These are phyloP conservation scores for Ophthalmolycus amberensis DNA, from an alignment of 2,113 vertebrate species.

Conservation along the genomic window DNA sequence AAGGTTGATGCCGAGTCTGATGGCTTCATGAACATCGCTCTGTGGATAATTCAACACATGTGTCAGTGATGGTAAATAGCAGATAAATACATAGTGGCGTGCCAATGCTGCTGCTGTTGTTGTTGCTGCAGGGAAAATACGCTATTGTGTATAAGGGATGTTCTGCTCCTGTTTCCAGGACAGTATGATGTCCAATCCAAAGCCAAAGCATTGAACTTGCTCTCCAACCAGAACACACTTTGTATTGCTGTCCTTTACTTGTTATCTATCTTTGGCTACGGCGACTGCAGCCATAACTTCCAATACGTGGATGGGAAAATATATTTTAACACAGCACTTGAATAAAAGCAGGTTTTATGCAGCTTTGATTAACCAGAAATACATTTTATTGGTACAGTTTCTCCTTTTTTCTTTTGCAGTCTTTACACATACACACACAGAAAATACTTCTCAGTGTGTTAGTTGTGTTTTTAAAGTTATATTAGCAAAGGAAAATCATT, in stretches of 20 bases:
- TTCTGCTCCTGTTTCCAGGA: constrained; percentile 15
- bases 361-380: constrained; percentile 23
- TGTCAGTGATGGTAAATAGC: constrained; percentile 61
- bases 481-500: neutral
- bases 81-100: neutral
- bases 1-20: constrained; percentile 94
- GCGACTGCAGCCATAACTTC: neutral
- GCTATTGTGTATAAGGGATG: constrained; percentile 7
- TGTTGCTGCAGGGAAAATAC: constrained; percentile 6
- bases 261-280: constrained; percentile 7
- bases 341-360: constrained; percentile 17
- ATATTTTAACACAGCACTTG: constrained; percentile 32
- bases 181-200: constrained; percentile 42
- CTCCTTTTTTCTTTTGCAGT: constrained; percentile 2
- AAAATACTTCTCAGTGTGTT: constrained; percentile 21
- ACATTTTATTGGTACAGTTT: constrained; percentile 4
- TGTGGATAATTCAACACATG: constrained; percentile 91
- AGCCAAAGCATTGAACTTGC: constrained; percentile 57
- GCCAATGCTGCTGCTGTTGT: neutral
- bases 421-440: neutral
- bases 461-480: constrained; percentile 15
- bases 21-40: constrained; percentile 90
- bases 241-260: constrained; percentile 10
- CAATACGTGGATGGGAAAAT: neutral
- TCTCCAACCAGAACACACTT: constrained; percentile 27